These are phyloP conservation scores for Psephotus haematonotus DNA, from an alignment of 2,113 vertebrate genomes.

Conservation along the genomic window DNA sequence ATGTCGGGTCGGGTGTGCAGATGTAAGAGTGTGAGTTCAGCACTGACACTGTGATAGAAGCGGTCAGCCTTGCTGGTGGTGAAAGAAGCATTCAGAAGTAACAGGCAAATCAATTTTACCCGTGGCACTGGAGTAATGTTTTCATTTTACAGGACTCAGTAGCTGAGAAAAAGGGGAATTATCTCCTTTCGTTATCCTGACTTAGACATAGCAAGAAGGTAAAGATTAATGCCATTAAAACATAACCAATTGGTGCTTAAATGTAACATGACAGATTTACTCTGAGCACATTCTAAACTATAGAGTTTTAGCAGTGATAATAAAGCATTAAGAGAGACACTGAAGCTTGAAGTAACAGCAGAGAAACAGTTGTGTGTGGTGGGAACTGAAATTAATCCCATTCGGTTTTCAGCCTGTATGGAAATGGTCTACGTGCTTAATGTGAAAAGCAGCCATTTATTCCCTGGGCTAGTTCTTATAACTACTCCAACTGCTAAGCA, in stretches of 20 bases:
- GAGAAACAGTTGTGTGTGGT: background rate
- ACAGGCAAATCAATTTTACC: background rate
- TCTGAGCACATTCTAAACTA: conserved; percentile 6
- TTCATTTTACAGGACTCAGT: background rate
- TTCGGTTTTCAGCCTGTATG: background rate
- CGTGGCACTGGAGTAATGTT: fast-evolving
- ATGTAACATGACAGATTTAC: conserved; percentile 44
- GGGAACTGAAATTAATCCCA: conserved; percentile 31
- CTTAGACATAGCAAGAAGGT: background rate
- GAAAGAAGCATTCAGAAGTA: background rate
- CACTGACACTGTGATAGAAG: fast-evolving
- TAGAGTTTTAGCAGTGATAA: conserved; percentile 26
- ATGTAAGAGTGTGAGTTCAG: fast-evolving
- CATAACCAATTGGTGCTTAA: conserved; percentile 14
- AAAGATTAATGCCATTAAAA: conserved; percentile 53
- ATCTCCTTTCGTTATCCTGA: background rate
- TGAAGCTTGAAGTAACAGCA: conserved; percentile 34
- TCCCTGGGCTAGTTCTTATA: conserved; percentile 45
- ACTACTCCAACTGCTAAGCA: conserved; percentile 30
- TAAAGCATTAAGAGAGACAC: conserved; percentile 42
- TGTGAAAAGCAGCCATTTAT: conserved; percentile 32
- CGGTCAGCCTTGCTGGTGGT: background rate
- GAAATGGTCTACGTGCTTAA: conserved; percentile 15
- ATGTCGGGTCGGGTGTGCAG: fast-evolving
- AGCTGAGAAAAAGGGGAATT: background rate